These are phyloP conservation scores for Typhlichthys eigenmanni DNA, from an alignment of 2,797 vertebrate species.

Conservation along the genomic window DNA sequence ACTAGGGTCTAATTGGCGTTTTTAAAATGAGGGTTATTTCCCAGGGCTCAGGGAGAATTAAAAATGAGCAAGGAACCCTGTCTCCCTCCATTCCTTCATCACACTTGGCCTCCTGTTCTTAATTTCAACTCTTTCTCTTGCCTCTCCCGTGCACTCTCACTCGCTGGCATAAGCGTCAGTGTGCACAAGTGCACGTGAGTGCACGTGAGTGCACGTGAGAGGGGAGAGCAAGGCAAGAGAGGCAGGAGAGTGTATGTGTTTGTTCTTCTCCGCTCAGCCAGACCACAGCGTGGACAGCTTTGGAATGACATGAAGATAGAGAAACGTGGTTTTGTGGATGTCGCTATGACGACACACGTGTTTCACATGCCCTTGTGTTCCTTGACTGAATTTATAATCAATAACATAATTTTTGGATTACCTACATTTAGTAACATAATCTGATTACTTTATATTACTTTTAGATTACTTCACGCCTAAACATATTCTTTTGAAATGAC, in stretches of 20 bases:
- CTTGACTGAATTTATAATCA: no score
- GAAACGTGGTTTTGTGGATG: constrained; percentile 40
- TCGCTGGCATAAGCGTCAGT: constrained; percentile 45
- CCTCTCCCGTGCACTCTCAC: constrained; percentile 36
- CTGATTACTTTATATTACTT: no score
- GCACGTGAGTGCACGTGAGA: no score
- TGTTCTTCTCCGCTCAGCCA: constrained; percentile 29
- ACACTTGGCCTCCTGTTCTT: constrained; percentile 39
- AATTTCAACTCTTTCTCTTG: constrained; percentile 37
- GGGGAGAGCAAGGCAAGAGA: constrained; percentile 22
- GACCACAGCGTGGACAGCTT: constrained; percentile 25
- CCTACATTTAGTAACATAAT: no score
- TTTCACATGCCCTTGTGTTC: constrained; percentile 40
- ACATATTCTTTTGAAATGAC: no score
- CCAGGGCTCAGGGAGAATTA: constrained; percentile 46
- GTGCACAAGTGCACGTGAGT: constrained; percentile 43
- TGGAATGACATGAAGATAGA: constrained; percentile 23
- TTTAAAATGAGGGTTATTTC: constrained; percentile 52
- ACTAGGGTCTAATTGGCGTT: constrained; percentile 52
- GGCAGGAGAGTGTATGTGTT: constrained; percentile 38
- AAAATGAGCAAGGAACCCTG: constrained; percentile 48
- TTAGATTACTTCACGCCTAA: no score
- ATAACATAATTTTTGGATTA: no score
- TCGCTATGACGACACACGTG: constrained; percentile 1
- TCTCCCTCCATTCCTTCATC: constrained; percentile 53